Evolutionary conservation across 2,888 invertebrate genomes (phyloP), one percentile per base, ranked within the genome.

Genomic region (Itoplectis maculator): DNA sequence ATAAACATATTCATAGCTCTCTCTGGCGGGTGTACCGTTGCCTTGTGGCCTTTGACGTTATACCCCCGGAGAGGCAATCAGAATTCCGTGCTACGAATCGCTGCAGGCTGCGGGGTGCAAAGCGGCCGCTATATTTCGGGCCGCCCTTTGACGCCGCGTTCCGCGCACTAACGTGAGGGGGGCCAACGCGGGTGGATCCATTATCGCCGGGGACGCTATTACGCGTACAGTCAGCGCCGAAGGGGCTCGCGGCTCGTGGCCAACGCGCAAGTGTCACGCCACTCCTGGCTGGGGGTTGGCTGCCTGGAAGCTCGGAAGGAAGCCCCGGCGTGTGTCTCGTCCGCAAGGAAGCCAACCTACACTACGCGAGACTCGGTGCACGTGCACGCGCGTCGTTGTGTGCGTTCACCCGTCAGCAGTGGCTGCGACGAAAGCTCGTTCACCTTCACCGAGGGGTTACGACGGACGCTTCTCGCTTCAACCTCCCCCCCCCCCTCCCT

Each of bases 1-100:
- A 66, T 75, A 82, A 70, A 72, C 66, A 54, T 78, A 82, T 82
- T 79, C 82, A 79, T 82, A 72, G 79, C 70, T 37, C 70, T 37
- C 72, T 51, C 15, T n/a, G n/a, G 29, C 29, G 45, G 35, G 18
- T 66, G 29, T 40, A 69, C 54, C 35, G 61, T 59, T 51, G 77
- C 51, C 59, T 61, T 8, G 18, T 61, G 77, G 65, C 75, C 82
- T 82, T 79, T 82, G 82, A 79, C 79, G 82, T 37, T 56, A 56
- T n/a, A n/a, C n/a, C n/a, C 13, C 35, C 42, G 5, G 56, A 29
- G 79, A 66, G 51, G 79, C 79, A 82, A 82, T 82, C 79, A 76
- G 65, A 82, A 82, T 75, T 75, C 76, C n/a, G 79, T 76, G 45
- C 65, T 75, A 49, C 20, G 61, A 13, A 79, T 79, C 9, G 79